Base-by-base conservation (phyloP, 2,797 vertebrate species). In the Pantherophis alleghaniensis region DNA sequence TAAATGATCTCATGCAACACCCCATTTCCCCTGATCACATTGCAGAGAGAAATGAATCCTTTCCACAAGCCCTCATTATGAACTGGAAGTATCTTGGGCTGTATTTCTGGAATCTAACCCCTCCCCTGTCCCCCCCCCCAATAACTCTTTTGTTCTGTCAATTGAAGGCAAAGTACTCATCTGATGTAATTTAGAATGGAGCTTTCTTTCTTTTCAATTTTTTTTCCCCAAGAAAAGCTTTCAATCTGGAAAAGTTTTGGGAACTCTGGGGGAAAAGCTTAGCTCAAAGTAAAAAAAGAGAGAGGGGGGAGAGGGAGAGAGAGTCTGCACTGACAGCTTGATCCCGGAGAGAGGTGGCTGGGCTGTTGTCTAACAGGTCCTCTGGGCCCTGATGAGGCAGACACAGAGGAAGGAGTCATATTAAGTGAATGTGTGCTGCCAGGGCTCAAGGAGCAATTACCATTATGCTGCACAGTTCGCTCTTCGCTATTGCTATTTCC, bases 301-400 rank as follows among this genome's bases (percentile, higher is more conserved):
- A 4, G 3, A 3, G 20, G 7, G 60, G 1, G 9, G 59, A 10
- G 6, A 60, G 60, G 7, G 60, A 61, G 60, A 60, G 22, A 61
- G 59, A 60, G 95, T 97, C 97, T 97, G 96, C 97, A 94, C 94
- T 97, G 97, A 98, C 97, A 98, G 97, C 97, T 97, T 96, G 97
- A 97, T 97, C 97, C 97, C 97, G 95, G 96, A 96, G 97, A 97
- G 97, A 97, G 96, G 96, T 94, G 94, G 96, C 95, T 97, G 96
- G 97, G 97, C 97, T 97, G 96, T 96, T 96, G 97, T 97, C 98
- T 97, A 96, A 96, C 96, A 95, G 97, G 97, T 97, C 97, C 97
- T 97, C 95, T 96, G 97, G 96, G 97, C 96, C 97, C 95, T 95
- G 96, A 96, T 94, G 95, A 96, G 95, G 95, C 95, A 96, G 95